Percentiles rank a stretch among this genome's conserved stretches.
Conservation (phyloP, 2,888 invertebrate genomes). For the Apotomis betuletana region DNA sequence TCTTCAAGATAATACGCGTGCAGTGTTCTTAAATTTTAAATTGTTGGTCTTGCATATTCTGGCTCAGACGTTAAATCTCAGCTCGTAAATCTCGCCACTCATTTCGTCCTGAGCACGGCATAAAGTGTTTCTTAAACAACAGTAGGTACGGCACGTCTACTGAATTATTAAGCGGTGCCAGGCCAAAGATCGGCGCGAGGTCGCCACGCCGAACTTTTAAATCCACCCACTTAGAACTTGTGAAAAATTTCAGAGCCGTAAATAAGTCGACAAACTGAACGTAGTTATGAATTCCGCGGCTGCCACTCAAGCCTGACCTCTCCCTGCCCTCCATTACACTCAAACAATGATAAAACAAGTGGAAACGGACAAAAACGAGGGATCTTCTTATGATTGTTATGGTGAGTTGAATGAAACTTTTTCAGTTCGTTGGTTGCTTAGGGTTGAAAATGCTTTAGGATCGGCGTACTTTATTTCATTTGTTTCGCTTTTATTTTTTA, state of each 20-base stretch:
- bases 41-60: slow-evolving; percentile 29
- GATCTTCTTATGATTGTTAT: slow-evolving; percentile 24
- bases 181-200: slow-evolving; percentile 36
- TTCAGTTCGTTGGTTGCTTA: slow-evolving; percentile 25
- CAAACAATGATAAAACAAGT: slow-evolving; percentile 33
- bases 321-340: slow-evolving; percentile 11
- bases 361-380: slow-evolving; percentile 11
- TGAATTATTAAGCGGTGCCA: slow-evolving; percentile 48
- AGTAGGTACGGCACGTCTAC: slow-evolving; percentile 31
- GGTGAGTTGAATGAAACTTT: slow-evolving; percentile 2
- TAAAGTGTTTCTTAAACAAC: slow-evolving; percentile 37
- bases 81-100: slow-evolving; percentile 33
- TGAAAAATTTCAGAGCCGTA: slow-evolving; percentile 48
- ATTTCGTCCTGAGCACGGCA: slow-evolving; percentile 27
- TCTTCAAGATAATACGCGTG: slow-evolving; percentile 17
- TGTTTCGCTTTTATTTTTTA: slow-evolving; percentile 38
- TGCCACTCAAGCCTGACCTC: slow-evolving; percentile 38
- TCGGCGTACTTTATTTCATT: slow-evolving; percentile 30
- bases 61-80: slow-evolving; percentile 32
- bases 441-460: slow-evolving; percentile 36
- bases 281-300: slow-evolving; percentile 47
- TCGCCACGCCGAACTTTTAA: slow-evolving; percentile 45
- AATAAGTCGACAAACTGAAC: slow-evolving; percentile 48
- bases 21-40: slow-evolving; percentile 38
- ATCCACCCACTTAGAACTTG: slow-evolving; percentile 51